Percentiles rank a stretch among this genome's conserved stretches.
phyloP scores from a whole-genome alignment of 2,888 invertebrate genomes.

The Tinea pellionella region DNA sequence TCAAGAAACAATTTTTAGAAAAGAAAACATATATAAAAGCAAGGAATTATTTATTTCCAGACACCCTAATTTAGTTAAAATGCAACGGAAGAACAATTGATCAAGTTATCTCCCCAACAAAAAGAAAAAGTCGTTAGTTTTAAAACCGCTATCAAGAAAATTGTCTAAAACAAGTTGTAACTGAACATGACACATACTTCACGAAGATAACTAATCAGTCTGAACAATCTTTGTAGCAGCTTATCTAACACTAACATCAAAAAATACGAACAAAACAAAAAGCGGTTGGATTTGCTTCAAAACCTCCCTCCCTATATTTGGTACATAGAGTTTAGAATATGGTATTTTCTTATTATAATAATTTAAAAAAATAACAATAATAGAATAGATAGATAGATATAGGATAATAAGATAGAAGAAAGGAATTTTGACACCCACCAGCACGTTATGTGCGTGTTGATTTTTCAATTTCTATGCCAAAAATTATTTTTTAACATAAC shows the following conservation, averaged over 20 bases:
- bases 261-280: constrained; percentile 12
- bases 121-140: not conserved
- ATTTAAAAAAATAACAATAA: too few relatives aligned
- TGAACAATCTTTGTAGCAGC: constrained; percentile 4
- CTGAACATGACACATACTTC: constrained; percentile 5
- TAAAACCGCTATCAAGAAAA: constrained; percentile 7
- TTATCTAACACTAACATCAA: constrained; percentile 11
- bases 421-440: too few relatives aligned
- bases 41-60: too few relatives aligned
- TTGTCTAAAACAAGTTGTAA: constrained; percentile 5
- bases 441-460: too few relatives aligned
- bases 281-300: not conserved
- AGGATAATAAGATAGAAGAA: too few relatives aligned
- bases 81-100: not conserved
- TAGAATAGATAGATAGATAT: too few relatives aligned
- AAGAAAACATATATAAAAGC: too few relatives aligned
- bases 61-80: not conserved
- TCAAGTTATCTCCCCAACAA: not conserved
- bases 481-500: too few relatives aligned
- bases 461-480: too few relatives aligned
- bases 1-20: too few relatives aligned
- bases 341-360: not conserved
- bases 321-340: not conserved
- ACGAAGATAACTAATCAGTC: not conserved
- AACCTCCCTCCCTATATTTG: not conserved